A percentile compares a stretch with the other conserved stretches of the same genome.
Conservation (phyloP, 2,113 vertebrate species). For the Toxotes chatareus region DNA sequence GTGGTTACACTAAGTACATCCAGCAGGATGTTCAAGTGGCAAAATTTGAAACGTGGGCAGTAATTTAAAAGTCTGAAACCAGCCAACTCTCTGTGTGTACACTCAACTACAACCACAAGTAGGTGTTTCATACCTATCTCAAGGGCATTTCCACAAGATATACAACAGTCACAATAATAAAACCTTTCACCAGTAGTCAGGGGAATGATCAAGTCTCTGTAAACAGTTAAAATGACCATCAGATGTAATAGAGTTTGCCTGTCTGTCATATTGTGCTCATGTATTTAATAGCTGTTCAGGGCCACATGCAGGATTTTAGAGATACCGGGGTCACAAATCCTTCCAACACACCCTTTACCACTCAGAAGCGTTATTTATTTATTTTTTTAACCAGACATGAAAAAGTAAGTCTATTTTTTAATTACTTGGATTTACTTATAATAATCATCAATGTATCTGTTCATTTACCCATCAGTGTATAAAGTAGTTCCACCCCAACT, state of each 20-base stretch:
- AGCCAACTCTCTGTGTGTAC: background rate
- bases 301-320: too few species aligned
- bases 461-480: too few species aligned
- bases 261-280: background rate
- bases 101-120: conserved; percentile 6
- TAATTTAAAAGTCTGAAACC: conserved; percentile 3
- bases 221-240: background rate
- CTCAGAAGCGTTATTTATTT: too few species aligned
- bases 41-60: background rate
- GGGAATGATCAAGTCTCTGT: background rate
- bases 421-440: too few species aligned
- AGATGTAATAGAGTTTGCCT: background rate
- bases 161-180: background rate
- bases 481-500: background rate
- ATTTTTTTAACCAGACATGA: too few species aligned
- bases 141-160: conserved; percentile 10
- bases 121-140: background rate
- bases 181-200: background rate
- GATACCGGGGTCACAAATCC: too few species aligned
- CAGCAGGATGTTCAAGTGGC: background rate
- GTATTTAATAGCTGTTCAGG: too few species aligned
- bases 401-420: too few species aligned
- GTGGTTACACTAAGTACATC: background rate
- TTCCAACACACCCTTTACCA: too few species aligned
- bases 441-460: background rate